These are phyloP conservation scores for Portevinia maculata DNA, from an alignment of 2,888 invertebrate genomes.

Conservation along the genomic window DNA sequence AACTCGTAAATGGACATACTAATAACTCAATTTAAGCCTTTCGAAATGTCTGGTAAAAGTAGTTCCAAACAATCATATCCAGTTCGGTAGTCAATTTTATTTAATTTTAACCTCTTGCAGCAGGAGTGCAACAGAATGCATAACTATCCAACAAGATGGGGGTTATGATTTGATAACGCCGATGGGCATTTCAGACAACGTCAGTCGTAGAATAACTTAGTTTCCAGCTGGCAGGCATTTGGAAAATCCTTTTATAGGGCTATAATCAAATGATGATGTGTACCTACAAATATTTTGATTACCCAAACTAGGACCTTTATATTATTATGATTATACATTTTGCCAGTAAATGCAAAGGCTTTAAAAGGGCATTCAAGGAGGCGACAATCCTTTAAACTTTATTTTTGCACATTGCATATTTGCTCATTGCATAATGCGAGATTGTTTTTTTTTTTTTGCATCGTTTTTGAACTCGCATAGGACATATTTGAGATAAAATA, in stretches of 20 bases:
- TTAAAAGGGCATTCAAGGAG: conserved; percentile 3
- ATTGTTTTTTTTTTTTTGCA: conserved; percentile 8
- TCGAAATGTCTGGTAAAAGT: too few relatives aligned
- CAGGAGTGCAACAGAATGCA: conserved; percentile 18
- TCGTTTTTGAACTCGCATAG: too few relatives aligned
- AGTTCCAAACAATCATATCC: neutral
- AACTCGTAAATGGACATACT: too few relatives aligned
- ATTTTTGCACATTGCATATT: conserved; percentile 6
- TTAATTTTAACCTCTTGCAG: conserved; percentile 15
- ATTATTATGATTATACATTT: conserved; percentile 45
- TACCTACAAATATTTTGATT: conserved; percentile 30
- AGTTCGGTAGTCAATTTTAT: conserved; percentile 6
- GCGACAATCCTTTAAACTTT: conserved; percentile 18
- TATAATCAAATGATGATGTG: conserved; percentile 36
- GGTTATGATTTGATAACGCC: conserved; percentile 26
- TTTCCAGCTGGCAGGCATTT: conserved; percentile 22
- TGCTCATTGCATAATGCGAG: too few relatives aligned
- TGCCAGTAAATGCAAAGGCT: conserved; percentile 27
- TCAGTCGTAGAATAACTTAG: too few relatives aligned
- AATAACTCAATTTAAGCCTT: too few relatives aligned
- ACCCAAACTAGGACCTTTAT: conserved; percentile 16
- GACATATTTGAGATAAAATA: too few relatives aligned
- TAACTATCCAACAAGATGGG: neutral
- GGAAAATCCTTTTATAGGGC: conserved; percentile 32
- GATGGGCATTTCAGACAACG: neutral